Base-by-base conservation (phyloP, 2,888 invertebrate species). In the Drosophila pegasa region DNA sequence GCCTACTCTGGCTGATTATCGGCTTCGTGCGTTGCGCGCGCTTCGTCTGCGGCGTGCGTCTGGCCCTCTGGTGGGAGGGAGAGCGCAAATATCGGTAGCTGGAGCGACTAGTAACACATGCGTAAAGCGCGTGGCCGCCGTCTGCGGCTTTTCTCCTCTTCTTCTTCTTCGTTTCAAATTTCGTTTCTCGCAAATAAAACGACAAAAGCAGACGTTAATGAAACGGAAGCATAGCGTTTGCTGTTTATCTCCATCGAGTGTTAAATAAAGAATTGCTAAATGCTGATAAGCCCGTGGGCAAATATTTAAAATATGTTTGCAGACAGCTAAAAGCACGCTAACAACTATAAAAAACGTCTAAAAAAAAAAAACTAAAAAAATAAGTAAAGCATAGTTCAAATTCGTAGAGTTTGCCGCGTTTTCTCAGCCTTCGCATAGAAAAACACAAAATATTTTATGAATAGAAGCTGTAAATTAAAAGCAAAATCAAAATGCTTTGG, bases 1-100 rank as follows among this genome's bases (percentile, higher is more conserved):
- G 75, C 47, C 59, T 71, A 43, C 38, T 62, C 47, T 54, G 65
- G 47, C 37, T 48, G 31, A 61, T 75, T 74, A 71, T 74, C 51
- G 58, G 7, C 16, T 10, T 27, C 43, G 40, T 18, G 40, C n/a
- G 20, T 22, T 56, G 48, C 51, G 37, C 37, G 27, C 29, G 14
- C 29, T 16, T 27, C 38, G 37, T 3, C 27, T 48, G 12, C n/a
- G n/a, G 12, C 10, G 27, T 33, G 16, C 51, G 52, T 56, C 60
- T 56, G 54, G 37, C 37, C 22, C 59, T 37, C 35, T 7, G 33
- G 16, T 10, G n/a, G 35, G 50, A 25, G 35, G 48, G 35, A 50
- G 50, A 35, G 35, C n/a, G 25, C 12, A 6, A 18, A 47, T 52
- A 62, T 29, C 18, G 29, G 22, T 38, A 16, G 38, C 10, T n/a